Conservation (phyloP, 1,140 invertebrate genomes). For the Trichonephila clavata region DNA sequence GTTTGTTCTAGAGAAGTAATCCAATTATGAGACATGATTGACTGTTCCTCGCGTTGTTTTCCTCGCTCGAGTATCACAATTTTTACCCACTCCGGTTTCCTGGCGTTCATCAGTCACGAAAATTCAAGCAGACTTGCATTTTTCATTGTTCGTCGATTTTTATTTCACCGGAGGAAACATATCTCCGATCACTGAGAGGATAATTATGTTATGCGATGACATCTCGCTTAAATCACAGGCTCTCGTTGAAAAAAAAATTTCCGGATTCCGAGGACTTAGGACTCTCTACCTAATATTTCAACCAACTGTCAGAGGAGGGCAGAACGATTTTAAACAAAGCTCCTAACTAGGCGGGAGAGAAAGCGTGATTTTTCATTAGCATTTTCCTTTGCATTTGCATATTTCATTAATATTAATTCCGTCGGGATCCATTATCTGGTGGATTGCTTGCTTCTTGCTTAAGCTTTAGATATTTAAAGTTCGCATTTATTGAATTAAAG, state of each 20-base stretch:
- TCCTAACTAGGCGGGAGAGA: background rate
- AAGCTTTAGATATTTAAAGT: background rate
- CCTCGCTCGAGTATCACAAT: constrained; percentile 10
- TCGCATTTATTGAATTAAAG: background rate
- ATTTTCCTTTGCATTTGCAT: constrained; percentile 27
- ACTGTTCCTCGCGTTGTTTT: constrained; percentile 4
- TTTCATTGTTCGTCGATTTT: background rate
- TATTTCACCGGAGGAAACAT: background rate
- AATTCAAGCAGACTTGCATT: constrained; percentile 17
- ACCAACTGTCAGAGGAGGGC: background rate
- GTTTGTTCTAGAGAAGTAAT: background rate
- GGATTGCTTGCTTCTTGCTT: background rate
- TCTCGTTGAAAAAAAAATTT: background rate
- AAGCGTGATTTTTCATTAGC: constrained; percentile 22
- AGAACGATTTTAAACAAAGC: constrained; percentile 15
- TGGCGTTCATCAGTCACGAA: constrained; percentile 12
- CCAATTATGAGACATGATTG: constrained; percentile 12
- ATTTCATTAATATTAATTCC: constrained; percentile 33
- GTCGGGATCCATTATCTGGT: constrained; percentile 14
- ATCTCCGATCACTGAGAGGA: background rate
- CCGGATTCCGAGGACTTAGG: background rate
- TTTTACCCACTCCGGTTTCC: constrained; percentile 25
- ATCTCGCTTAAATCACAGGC: constrained; percentile 7
- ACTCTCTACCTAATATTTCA: background rate
- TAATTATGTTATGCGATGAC: constrained; percentile 30